These are phyloP conservation scores for Rhynchonycteris naso DNA, from an alignment of 2,797 vertebrate species.

Conservation along the genomic window DNA sequence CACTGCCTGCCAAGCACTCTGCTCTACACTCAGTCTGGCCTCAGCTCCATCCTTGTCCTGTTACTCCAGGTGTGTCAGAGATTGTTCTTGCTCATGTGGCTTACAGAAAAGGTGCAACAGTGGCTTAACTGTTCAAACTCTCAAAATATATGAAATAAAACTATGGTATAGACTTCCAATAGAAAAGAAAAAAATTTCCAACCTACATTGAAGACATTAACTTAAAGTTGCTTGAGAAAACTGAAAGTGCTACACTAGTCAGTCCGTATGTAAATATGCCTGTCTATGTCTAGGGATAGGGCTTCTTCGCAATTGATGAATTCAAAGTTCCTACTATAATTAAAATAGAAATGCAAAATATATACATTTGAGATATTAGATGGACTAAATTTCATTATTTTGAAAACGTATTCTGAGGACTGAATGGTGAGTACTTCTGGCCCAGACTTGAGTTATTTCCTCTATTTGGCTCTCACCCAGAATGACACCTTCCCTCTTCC, in stretches of 20 bases:
- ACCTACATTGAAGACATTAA: constrained; percentile 82
- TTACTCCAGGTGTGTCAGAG: constrained; percentile 58
- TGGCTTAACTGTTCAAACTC: constrained; percentile 78
- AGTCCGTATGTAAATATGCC: constrained; percentile 43
- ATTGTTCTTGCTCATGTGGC: constrained; percentile 76
- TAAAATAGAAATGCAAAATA: neutral
- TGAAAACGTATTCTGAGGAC: constrained; percentile 52
- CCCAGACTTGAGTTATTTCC: neutral
- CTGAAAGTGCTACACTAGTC: constrained; percentile 82
- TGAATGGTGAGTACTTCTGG: neutral
- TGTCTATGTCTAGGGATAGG: constrained; percentile 65
- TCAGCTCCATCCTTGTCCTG: constrained; percentile 46
- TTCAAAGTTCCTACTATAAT: constrained; percentile 43
- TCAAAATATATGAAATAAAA: constrained; percentile 79
- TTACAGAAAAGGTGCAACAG: constrained; percentile 79
- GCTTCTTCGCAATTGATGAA: constrained; percentile 31
- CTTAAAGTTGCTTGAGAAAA: constrained; percentile 81
- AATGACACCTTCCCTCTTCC: neutral
- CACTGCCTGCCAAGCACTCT: constrained; percentile 81
- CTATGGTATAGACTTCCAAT: constrained; percentile 77
- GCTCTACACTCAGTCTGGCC: constrained; percentile 77
- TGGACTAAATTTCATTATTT: constrained; percentile 38
- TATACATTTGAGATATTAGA: constrained; percentile 30
- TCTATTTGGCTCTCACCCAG: neutral
- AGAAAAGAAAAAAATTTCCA: constrained; percentile 84